Evolutionary conservation across 1,140 invertebrate genomes (phyloP).

Genomic region (Pachypsylla venusta): DNA sequence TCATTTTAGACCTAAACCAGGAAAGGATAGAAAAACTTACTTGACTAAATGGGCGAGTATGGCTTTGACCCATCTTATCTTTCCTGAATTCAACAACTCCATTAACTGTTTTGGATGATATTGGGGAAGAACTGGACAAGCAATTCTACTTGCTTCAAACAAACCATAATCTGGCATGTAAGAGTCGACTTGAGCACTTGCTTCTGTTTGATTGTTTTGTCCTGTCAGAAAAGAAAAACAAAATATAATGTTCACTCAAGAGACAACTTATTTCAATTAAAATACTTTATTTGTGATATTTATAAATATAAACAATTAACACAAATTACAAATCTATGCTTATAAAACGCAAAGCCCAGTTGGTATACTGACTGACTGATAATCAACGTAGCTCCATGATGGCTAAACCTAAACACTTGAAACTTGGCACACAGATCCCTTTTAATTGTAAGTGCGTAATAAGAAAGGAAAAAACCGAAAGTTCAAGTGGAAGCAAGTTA

Average conservation of each 20-base stretch:
- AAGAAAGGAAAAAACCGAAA: too few species aligned
- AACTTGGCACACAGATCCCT: too few species aligned
- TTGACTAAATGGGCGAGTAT: slow-evolving; percentile 90
- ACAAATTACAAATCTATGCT: neutral
- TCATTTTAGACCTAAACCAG: too few species aligned
- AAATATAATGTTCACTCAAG: neutral
- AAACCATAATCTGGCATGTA: slow-evolving; percentile 87
- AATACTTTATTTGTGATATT: too few species aligned
- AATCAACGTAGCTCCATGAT: too few species aligned
- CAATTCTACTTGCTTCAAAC: slow-evolving; percentile 91
- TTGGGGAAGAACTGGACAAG: slow-evolving; percentile 93
- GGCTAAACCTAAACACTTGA: too few species aligned
- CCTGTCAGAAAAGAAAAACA: too few species aligned
- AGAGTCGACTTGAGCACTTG: slow-evolving; percentile 26
- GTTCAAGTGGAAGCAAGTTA: too few species aligned
- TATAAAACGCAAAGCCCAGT: too few species aligned
- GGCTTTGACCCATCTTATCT: slow-evolving; percentile 93
- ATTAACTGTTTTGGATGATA: slow-evolving; percentile 98
- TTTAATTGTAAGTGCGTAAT: too few species aligned
- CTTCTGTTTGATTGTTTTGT: neutral
- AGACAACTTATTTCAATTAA: neutral
- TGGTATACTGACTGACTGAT: too few species aligned
- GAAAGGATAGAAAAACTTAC: too few species aligned
- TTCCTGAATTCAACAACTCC: slow-evolving; percentile 96
- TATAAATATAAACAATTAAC: neutral